A percentile compares a stretch with the other conserved stretches of the same genome.
These are phyloP conservation scores for Hozukius guyotensis DNA, from an alignment of 2,797 vertebrate genomes.

Conservation along the genomic window DNA sequence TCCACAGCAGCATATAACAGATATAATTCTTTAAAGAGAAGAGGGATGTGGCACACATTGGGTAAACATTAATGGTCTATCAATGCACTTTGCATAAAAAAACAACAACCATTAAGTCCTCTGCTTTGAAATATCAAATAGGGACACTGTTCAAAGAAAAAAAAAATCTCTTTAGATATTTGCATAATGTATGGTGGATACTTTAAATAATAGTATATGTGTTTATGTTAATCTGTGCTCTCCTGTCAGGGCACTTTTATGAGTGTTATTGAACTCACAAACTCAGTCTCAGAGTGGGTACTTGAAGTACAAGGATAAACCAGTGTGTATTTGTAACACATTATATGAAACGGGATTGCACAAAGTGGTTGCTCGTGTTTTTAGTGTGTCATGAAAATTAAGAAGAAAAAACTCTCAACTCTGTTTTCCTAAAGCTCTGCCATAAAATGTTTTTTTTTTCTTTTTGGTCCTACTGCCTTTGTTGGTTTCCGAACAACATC, in stretches of 20 bases:
- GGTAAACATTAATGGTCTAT: not conserved
- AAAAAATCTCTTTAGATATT: not conserved
- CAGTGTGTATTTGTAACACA: not conserved
- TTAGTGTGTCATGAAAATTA: not conserved
- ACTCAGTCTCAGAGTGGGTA: slow-evolving; percentile 12
- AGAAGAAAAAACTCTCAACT: not conserved
- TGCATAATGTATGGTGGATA: not conserved
- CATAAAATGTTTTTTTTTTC: not conserved
- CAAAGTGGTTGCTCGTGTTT: slow-evolving; percentile 1
- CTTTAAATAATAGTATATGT: slow-evolving; percentile 1
- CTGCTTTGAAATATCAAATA: slow-evolving; percentile 7
- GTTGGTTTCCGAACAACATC: slow-evolving; percentile 8
- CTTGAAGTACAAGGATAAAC: slow-evolving; percentile 20
- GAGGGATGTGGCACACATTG: not conserved
- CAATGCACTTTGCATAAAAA: not conserved
- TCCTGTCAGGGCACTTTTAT: not conserved
- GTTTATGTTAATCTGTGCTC: not conserved
- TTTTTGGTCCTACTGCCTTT: not conserved
- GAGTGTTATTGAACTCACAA: slow-evolving; percentile 14
- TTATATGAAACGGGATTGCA: not conserved
- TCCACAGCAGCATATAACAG: not conserved
- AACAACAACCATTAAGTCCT: not conserved
- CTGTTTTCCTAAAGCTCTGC: not conserved
- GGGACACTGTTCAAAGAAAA: not conserved
- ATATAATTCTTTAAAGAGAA: not conserved